Evolutionary conservation across 2,888 invertebrate genomes (phyloP).

Genomic region (Anthoptus insignis): DNA sequence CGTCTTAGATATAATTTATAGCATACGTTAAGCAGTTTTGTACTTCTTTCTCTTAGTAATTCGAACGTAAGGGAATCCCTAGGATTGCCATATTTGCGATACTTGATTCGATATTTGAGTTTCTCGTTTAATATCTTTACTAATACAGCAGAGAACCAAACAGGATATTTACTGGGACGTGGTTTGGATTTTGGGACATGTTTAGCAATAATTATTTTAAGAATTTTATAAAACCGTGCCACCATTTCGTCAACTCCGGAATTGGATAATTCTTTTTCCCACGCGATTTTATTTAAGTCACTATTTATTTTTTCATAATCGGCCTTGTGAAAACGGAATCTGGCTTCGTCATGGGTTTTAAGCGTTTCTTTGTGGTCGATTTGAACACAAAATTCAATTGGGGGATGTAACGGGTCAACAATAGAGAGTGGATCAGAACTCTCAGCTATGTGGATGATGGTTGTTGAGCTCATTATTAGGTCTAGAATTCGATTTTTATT

Average conservation of each 20-base stretch:
- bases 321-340: conserved; percentile 33
- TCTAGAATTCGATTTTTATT: conserved; percentile 24
- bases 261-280: conserved; percentile 1
- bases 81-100: conserved; percentile 42
- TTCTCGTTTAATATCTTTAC: conserved; percentile 34
- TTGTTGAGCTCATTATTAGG: conserved; percentile 14
- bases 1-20: conserved; percentile 20
- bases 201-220: not conserved
- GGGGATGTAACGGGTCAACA: conserved; percentile 25
- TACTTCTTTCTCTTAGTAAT: conserved; percentile 17
- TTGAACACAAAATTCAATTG: conserved; percentile 17
- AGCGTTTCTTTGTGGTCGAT: not conserved
- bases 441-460: no score
- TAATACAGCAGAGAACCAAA: conserved; percentile 36
- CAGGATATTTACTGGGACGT: conserved; percentile 30
- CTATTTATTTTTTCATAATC: conserved; percentile 30
- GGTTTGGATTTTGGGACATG: conserved; percentile 17
- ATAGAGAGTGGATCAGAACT: conserved; percentile 19
- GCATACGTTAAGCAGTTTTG: not conserved
- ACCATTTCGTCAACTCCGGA: conserved; percentile 12
- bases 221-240: conserved; percentile 1
- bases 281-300: conserved; percentile 10
- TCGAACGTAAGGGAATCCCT: conserved; percentile 28
- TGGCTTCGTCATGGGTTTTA: not conserved
- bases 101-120: conserved; percentile 30